Percentiles rank a stretch among this genome's conserved stretches.
phyloP scores from a whole-genome alignment of 2,888 invertebrate species.

The Aplocera efformata region DNA sequence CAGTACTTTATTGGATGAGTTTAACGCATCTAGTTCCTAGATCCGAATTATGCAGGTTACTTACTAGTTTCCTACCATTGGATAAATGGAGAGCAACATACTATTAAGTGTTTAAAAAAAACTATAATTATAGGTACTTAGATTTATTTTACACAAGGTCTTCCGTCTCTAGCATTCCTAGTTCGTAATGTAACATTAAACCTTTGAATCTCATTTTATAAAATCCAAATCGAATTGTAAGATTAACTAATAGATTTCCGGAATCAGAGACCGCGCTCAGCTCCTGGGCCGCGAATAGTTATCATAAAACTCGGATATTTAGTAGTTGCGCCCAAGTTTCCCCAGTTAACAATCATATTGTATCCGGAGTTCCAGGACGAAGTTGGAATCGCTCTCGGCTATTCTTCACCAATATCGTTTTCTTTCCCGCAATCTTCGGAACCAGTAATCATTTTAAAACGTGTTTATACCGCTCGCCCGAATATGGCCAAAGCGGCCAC shows the following conservation, averaged over 20 bases:
- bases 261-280: slow-evolving; percentile 30
- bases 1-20: not conserved
- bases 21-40: too few species aligned
- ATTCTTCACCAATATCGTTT: slow-evolving; percentile 47
- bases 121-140: too few species aligned
- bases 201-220: too few species aligned
- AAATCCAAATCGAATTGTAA: slow-evolving; percentile 21
- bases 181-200: slow-evolving; percentile 7
- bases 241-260: slow-evolving; percentile 32
- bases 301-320: slow-evolving; percentile 47
- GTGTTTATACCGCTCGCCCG: slow-evolving; percentile 45
- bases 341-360: slow-evolving; percentile 49
- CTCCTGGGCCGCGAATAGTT: slow-evolving; percentile 31
- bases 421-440: slow-evolving; percentile 52
- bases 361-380: slow-evolving; percentile 31
- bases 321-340: slow-evolving; percentile 47
- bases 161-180: not conserved
- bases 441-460: slow-evolving; percentile 54
- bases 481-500: slow-evolving; percentile 28
- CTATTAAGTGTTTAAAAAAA: too few species aligned
- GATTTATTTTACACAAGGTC: too few species aligned
- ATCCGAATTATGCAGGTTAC: too few species aligned
- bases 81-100: too few species aligned
- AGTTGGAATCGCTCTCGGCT: slow-evolving; percentile 35
- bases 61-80: too few species aligned